Evolutionary conservation across 2,888 invertebrate species (phyloP).

Genomic region (Orgyia antiqua): DNA sequence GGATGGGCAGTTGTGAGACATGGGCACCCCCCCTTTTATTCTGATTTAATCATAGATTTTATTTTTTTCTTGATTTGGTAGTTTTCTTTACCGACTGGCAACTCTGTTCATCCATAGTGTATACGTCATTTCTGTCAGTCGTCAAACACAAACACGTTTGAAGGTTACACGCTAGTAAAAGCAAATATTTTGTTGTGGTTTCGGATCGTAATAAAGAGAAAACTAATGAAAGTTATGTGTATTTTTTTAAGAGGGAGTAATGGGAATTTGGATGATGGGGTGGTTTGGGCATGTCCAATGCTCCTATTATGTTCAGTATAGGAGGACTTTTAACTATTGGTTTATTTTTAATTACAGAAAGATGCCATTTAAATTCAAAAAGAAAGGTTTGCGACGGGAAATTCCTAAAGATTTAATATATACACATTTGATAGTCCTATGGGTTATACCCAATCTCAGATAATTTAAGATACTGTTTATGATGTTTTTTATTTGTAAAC

Average conservation of each 20-base stretch:
- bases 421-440: conserved; percentile 12
- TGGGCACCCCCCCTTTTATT: conserved; percentile 13
- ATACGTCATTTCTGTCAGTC: conserved; percentile 6
- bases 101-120: conserved; percentile 9
- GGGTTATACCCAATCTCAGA: conserved; percentile 11
- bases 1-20: conserved; percentile 12
- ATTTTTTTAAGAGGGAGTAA: conserved; percentile 4
- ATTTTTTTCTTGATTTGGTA: conserved; percentile 7
- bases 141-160: conserved; percentile 4
- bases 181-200: conserved; percentile 8
- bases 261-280: conserved; percentile 11
- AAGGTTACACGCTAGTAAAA: conserved; percentile 3
- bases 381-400: conserved; percentile 10
- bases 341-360: conserved; percentile 11
- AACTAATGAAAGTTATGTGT: conserved; percentile 5
- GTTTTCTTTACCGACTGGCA: conserved; percentile 11
- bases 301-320: conserved; percentile 10
- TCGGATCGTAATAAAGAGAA: conserved; percentile 3
- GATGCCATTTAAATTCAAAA: neutral
- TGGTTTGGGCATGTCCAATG: conserved; percentile 18
- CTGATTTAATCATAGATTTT: conserved; percentile 6
- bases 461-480: neutral
- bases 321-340: conserved; percentile 9
- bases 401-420: conserved; percentile 12
- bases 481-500: neutral